Base-by-base conservation (phyloP, 1,140 invertebrate genomes). In the Lordiphosa mommai region DNA sequence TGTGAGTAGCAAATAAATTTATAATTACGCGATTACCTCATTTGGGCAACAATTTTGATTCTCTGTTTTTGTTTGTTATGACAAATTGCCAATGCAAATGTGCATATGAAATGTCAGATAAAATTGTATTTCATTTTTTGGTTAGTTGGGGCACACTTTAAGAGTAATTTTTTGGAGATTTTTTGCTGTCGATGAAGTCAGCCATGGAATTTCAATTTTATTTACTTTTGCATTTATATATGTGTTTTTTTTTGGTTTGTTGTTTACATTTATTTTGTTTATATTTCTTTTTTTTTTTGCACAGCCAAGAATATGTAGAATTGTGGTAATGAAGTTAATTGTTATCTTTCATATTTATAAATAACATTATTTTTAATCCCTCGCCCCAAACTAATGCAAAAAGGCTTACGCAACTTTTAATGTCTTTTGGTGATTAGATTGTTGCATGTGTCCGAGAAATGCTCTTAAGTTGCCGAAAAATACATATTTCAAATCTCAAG, bases 1-100 rank as follows among this genome's bases (percentile, higher is more conserved):
- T 72, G 61, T 16, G 44, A 51, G 43, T 20, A 48, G 43, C 16
- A 74, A 69, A 82, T 60, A 70, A 46, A 76, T 73, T 88, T 88
- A 88, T 86, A 76, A 88, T 88, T 88, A 86, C 61, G 64, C 76
- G 86, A 86, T 88, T 88, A 88, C 86, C 86, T 88, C 86, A 88
- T 88, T 86, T 86, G 69, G 72, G 49, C 73, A 86, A 74, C 41
- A 52, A 20, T 68, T 77, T 70, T 70, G 52, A 56, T 58, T 38
- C 20, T 51, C 34, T 17, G n/a, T 37, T 51, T 51, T 5, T 10
- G 17, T 10, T 37, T 34, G 12, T 23, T 36, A 46, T 76, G 67
- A 80, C 69, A 69, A 60, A 69, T 80, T 65, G 73, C 10, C 53
- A 58, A 64, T 72, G 70, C 76, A 74, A 65, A 71, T 73, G 37